Conservation (phyloP, 1,140 invertebrate genomes). For the Nasonia vitripennis region DNA sequence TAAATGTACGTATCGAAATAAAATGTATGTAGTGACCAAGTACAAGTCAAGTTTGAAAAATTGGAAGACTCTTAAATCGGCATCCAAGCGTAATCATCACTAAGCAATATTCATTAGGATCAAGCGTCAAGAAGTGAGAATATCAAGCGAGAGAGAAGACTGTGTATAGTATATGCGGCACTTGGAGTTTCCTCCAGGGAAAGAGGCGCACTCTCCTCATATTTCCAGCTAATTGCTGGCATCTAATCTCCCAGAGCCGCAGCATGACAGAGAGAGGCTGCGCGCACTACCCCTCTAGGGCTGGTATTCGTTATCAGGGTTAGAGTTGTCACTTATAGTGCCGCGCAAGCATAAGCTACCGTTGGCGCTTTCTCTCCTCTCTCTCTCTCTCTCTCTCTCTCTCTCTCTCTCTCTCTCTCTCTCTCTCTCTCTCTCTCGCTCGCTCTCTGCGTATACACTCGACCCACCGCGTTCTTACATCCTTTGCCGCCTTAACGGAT, state of each 20-base stretch:
- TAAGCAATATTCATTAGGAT: neutral
- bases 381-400: too few relatives aligned
- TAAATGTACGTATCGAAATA: too few relatives aligned
- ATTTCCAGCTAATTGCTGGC: constrained; percentile 59
- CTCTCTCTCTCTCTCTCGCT: too few relatives aligned
- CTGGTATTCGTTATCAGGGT: constrained; percentile 56
- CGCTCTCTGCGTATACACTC: constrained; percentile 2
- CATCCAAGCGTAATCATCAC: neutral
- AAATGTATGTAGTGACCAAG: too few relatives aligned
- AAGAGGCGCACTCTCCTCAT: constrained; percentile 45
- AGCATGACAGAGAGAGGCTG: constrained; percentile 39
- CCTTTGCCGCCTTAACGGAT: constrained; percentile 39
- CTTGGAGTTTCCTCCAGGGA: constrained; percentile 6
- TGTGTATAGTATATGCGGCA: neutral
- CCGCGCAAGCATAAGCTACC: constrained; percentile 22
- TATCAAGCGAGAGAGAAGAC: neutral
- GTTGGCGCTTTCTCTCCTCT: neutral
- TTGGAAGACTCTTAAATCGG: too few relatives aligned
- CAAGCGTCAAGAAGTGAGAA: neutral
- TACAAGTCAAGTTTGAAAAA: too few relatives aligned
- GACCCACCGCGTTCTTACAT: neutral
- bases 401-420: too few relatives aligned
- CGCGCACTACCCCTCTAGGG: constrained; percentile 11
- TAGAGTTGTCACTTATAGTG: constrained; percentile 51
- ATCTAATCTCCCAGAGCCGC: constrained; percentile 55